Evolutionary conservation across 2,888 invertebrate species (phyloP).

Genomic region (Archaeoteleia sp.): DNA sequence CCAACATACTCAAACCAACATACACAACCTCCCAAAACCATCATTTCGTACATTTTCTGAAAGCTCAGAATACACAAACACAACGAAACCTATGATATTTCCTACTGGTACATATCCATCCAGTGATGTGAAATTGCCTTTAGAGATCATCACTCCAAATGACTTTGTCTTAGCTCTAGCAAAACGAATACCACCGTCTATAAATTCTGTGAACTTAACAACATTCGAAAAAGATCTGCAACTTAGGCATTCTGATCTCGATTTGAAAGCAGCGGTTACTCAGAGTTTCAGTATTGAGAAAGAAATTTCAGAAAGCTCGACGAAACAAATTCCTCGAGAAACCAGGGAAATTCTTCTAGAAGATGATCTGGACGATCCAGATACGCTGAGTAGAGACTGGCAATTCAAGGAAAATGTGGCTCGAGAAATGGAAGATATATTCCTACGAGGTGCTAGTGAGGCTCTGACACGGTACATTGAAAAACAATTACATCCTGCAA

Average conservation of each 20-base stretch:
- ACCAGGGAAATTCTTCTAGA: slow-evolving; percentile 58
- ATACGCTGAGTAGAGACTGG: slow-evolving; percentile 58
- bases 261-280: background rate
- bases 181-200: slow-evolving; percentile 22
- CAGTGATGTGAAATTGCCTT: slow-evolving; percentile 1
- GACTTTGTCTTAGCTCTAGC: slow-evolving; percentile 57
- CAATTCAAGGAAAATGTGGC: slow-evolving; percentile 80
- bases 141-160: slow-evolving; percentile 56
- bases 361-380: slow-evolving; percentile 57
- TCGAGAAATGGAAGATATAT: slow-evolving; percentile 89
- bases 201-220: slow-evolving; percentile 42
- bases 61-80: slow-evolving; percentile 8
- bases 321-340: slow-evolving; percentile 49
- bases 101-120: slow-evolving; percentile 7
- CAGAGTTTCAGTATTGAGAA: background rate
- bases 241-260: background rate
- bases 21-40: background rate
- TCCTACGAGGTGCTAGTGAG: slow-evolving; percentile 88
- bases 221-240: slow-evolving; percentile 18
- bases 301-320: slow-evolving; percentile 11
- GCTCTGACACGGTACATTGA: slow-evolving; percentile 89
- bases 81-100: slow-evolving; percentile 4
- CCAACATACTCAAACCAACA: slow-evolving; percentile 1
- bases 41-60: slow-evolving; percentile 6
- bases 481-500: slow-evolving; percentile 87